These are phyloP conservation scores for Lepidothrix coronata DNA, from an alignment of 2,113 vertebrate genomes.

Conservation along the genomic window DNA sequence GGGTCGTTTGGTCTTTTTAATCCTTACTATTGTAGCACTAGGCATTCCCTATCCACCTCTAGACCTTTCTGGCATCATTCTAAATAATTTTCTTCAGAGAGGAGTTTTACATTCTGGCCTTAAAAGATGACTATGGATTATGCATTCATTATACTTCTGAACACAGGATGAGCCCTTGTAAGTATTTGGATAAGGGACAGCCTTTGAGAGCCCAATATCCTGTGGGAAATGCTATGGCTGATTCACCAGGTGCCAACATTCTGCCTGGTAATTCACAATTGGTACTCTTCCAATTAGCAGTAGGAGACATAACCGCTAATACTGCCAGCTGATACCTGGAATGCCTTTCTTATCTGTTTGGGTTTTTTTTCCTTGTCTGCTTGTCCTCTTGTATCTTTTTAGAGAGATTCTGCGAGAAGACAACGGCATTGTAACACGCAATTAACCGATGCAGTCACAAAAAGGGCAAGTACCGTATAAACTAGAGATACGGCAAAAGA, in stretches of 20 bases:
- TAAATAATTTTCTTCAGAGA: neutral
- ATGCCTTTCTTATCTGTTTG: neutral
- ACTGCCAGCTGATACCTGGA: constrained; percentile 22
- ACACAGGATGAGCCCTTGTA: neutral
- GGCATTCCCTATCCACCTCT: neutral
- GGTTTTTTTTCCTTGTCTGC: neutral
- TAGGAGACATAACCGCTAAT: neutral
- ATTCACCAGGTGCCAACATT: constrained; percentile 51
- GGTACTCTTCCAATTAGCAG: constrained; percentile 33
- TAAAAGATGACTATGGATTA: constrained; percentile 7
- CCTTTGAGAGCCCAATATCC: constrained; percentile 31
- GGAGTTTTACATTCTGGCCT: neutral
- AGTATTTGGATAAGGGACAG: constrained; percentile 32
- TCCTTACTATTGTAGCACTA: neutral
- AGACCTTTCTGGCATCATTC: neutral
- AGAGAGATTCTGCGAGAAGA: neutral
- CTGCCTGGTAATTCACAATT: constrained; percentile 10
- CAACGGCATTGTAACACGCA: neutral
- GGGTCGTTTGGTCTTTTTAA: neutral
- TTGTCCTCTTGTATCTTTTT: neutral
- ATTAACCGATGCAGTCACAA: neutral
- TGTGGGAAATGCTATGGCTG: constrained; percentile 37
- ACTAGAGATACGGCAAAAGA: neutral
- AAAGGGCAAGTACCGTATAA: neutral
- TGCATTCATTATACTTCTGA: neutral